Percentiles rank a stretch among this genome's conserved stretches.
Evolutionary conservation across 2,797 vertebrate genomes (phyloP).

Genomic region (Gambusia yucatana): DNA sequence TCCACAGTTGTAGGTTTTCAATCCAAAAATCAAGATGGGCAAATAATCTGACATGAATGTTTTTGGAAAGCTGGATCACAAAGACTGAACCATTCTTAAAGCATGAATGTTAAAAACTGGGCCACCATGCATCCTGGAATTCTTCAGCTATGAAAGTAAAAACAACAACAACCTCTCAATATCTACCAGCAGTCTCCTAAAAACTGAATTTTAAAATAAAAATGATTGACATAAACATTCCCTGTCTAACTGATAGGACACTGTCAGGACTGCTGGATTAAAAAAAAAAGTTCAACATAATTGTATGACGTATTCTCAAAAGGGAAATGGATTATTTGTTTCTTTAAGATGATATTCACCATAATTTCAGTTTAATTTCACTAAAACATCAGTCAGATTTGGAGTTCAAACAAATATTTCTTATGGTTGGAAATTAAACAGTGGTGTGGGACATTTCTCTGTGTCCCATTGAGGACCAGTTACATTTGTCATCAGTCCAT

Average conservation of each 20-base stretch:
- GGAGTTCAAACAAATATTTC: slow-evolving; percentile 9
- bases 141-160: neutral
- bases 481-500: slow-evolving; percentile 50
- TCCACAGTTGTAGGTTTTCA: neutral
- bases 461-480: slow-evolving; percentile 33
- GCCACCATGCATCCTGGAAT: neutral
- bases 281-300: neutral
- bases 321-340: neutral
- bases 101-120: neutral
- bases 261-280: neutral
- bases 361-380: neutral
- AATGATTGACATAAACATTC: neutral
- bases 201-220: neutral
- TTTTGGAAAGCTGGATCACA: neutral
- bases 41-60: neutral
- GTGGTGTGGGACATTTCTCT: slow-evolving; percentile 15
- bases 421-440: slow-evolving; percentile 16
- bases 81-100: neutral
- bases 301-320: neutral
- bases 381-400: neutral
- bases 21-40: neutral
- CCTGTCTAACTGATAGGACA: neutral
- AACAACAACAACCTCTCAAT: neutral
- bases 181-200: neutral
- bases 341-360: neutral